These are phyloP conservation scores for Lasioglossum lativentre DNA, from an alignment of 2,888 invertebrate genomes.

Conservation along the genomic window DNA sequence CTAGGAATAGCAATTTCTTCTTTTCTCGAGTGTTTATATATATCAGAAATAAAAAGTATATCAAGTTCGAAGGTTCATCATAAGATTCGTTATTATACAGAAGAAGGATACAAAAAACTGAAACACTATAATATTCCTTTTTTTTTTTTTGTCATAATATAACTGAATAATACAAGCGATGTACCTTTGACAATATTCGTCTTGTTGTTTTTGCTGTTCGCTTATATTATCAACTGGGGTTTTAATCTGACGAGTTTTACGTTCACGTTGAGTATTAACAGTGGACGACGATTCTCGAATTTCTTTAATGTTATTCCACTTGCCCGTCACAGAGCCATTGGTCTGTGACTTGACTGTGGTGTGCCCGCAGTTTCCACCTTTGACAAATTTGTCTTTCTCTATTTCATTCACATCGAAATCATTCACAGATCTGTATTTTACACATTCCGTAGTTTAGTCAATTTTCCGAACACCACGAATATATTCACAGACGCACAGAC, in stretches of 20 bases:
- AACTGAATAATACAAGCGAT: constrained; percentile 7
- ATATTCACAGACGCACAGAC: background rate
- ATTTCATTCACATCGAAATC: constrained; percentile 85
- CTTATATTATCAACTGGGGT: constrained; percentile 81
- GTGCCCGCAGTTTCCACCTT: constrained; percentile 78
- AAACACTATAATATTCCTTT: background rate
- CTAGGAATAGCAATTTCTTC: constrained; percentile 1
- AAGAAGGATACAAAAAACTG: background rate
- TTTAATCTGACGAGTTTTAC: constrained; percentile 83
- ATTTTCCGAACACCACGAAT: constrained; percentile 3
- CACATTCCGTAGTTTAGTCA: constrained; percentile 35
- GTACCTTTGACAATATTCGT: constrained; percentile 85
- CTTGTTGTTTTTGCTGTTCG: constrained; percentile 84
- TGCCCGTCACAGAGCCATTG: constrained; percentile 82
- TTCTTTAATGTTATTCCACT: constrained; percentile 83
- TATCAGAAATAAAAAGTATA: background rate
- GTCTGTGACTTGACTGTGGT: constrained; percentile 81
- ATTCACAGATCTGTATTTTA: constrained; percentile 83
- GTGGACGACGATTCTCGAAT: constrained; percentile 79
- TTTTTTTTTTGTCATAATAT: background rate
- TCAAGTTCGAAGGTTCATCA: background rate
- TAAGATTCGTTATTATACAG: background rate
- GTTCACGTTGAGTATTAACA: constrained; percentile 83
- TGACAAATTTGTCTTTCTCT: constrained; percentile 85
- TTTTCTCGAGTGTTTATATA: background rate